Percentiles rank a stretch among this genome's conserved stretches.
Evolutionary conservation across 1,140 invertebrate genomes (phyloP).

Genomic region (Acromyrmex heyeri): DNA sequence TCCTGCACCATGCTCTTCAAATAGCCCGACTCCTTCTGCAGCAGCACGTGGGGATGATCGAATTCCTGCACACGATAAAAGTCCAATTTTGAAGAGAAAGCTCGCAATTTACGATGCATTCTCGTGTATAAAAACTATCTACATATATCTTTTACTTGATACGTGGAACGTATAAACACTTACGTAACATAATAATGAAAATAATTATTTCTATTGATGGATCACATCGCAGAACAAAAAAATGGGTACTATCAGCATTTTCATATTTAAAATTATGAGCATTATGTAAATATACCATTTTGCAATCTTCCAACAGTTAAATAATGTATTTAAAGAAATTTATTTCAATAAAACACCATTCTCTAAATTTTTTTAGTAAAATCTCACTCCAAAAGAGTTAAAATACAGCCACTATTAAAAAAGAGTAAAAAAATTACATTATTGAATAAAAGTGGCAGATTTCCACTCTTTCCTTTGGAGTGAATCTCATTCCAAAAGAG

Average conservation of each 20-base stretch:
- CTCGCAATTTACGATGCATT: not conserved
- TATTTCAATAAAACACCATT: not conserved
- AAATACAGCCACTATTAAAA: too few relatives aligned
- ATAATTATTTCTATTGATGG: not conserved
- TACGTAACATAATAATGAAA: not conserved
- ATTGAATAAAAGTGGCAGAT: too few relatives aligned
- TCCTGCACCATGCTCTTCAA: constrained; percentile 91
- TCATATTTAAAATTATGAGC: not conserved
- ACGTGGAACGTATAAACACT: not conserved
- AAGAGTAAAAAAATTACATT: too few relatives aligned
- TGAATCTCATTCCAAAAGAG: too few relatives aligned
- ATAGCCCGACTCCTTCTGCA: constrained; percentile 88
- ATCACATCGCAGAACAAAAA: not conserved
- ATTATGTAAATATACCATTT: not conserved
- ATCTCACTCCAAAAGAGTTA: too few relatives aligned
- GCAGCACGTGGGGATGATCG: constrained; percentile 90
- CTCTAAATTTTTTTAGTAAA: too few relatives aligned
- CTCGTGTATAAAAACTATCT: not conserved
- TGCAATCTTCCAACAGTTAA: not conserved
- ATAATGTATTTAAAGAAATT: not conserved
- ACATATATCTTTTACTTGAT: not conserved
- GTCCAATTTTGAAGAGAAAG: not conserved
- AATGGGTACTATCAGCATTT: not conserved
- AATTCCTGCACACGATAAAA: constrained; percentile 88
- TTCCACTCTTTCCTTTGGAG: too few relatives aligned